Evolutionary conservation across 2,888 invertebrate genomes (phyloP).

Genomic region (Megastigmus dorsalis): DNA sequence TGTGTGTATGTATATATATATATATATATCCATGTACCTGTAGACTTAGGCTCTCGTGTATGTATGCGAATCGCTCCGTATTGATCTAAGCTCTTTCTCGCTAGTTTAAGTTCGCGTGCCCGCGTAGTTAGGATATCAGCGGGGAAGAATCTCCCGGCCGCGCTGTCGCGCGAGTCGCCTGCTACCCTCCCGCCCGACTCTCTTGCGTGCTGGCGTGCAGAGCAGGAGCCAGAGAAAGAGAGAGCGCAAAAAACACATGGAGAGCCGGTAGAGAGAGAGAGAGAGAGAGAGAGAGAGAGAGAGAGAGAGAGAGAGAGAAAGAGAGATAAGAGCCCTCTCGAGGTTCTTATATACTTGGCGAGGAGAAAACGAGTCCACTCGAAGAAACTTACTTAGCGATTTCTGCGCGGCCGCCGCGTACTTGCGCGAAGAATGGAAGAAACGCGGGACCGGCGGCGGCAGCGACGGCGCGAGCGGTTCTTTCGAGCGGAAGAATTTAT

Average conservation of each 20-base stretch:
- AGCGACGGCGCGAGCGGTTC: slow-evolving; percentile 43
- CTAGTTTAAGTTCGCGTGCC: slow-evolving; percentile 48
- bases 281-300: slow-evolving; percentile 39
- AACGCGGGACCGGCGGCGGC: slow-evolving; percentile 45
- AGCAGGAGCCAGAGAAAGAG: slow-evolving; percentile 17
- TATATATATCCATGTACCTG: no score
- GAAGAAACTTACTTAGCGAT: slow-evolving; percentile 56
- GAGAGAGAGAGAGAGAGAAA: slow-evolving; percentile 12
- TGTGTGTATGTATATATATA: no score
- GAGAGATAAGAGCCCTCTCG: slow-evolving; percentile 52
- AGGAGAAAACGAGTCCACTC: slow-evolving; percentile 59
- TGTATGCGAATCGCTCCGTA: slow-evolving; percentile 33
- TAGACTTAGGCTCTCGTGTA: slow-evolving; percentile 23
- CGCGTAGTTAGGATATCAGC: slow-evolving; percentile 53
- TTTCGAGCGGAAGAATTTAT: slow-evolving; percentile 56
- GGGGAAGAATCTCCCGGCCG: slow-evolving; percentile 57
- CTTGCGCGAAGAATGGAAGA: slow-evolving; percentile 57
- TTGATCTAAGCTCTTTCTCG: slow-evolving; percentile 35
- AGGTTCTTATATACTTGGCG: slow-evolving; percentile 29
- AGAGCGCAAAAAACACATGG: slow-evolving; percentile 14
- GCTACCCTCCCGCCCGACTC: no score
- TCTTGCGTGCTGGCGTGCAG: slow-evolving; percentile 19
- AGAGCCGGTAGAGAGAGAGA: slow-evolving; percentile 31
- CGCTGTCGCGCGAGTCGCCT: slow-evolving; percentile 32
- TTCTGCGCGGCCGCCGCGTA: slow-evolving; percentile 44